phyloP scores from a whole-genome alignment of 1,140 invertebrate species.

The Ceratina australensis region DNA sequence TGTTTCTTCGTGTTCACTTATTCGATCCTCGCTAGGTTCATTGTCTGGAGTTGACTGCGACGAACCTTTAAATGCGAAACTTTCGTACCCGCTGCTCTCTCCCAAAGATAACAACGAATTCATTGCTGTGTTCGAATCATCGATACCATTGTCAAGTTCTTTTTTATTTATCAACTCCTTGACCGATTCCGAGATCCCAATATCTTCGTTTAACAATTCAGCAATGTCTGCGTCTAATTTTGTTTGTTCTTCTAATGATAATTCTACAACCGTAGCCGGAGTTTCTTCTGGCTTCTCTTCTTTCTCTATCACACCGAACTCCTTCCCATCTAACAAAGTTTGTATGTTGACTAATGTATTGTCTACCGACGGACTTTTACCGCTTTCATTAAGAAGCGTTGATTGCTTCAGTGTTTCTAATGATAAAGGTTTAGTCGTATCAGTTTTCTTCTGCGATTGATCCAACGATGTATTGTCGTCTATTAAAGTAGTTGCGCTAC shows the following conservation, averaged over 20 bases:
- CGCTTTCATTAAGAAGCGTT: slow-evolving; percentile 10
- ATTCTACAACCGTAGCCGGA: not conserved
- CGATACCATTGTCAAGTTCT: slow-evolving; percentile 59
- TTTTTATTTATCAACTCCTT: slow-evolving; percentile 56
- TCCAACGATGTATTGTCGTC: slow-evolving; percentile 42
- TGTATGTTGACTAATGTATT: slow-evolving; percentile 70
- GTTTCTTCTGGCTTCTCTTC: slow-evolving; percentile 20
- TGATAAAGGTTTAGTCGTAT: slow-evolving; percentile 12
- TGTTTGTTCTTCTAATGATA: slow-evolving; percentile 69
- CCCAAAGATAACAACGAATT: slow-evolving; percentile 84
- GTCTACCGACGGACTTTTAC: slow-evolving; percentile 60
- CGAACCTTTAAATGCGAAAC: slow-evolving; percentile 84
- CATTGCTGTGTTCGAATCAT: slow-evolving; percentile 67
- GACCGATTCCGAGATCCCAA: slow-evolving; percentile 32
- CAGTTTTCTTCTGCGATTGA: slow-evolving; percentile 35
- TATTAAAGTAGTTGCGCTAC: slow-evolving; percentile 50
- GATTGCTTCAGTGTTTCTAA: slow-evolving; percentile 38
- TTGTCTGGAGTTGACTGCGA: slow-evolving; percentile 73
- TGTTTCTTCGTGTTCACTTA: slow-evolving; percentile 78
- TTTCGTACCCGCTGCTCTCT: slow-evolving; percentile 92
- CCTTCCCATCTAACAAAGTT: slow-evolving; percentile 54
- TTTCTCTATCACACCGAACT: slow-evolving; percentile 30
- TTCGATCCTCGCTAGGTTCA: slow-evolving; percentile 66
- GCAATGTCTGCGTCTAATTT: slow-evolving; percentile 75
- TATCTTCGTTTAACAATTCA: slow-evolving; percentile 72